Conservation (phyloP, 2,797 vertebrate species). For the Takifugu rubripes region DNA sequence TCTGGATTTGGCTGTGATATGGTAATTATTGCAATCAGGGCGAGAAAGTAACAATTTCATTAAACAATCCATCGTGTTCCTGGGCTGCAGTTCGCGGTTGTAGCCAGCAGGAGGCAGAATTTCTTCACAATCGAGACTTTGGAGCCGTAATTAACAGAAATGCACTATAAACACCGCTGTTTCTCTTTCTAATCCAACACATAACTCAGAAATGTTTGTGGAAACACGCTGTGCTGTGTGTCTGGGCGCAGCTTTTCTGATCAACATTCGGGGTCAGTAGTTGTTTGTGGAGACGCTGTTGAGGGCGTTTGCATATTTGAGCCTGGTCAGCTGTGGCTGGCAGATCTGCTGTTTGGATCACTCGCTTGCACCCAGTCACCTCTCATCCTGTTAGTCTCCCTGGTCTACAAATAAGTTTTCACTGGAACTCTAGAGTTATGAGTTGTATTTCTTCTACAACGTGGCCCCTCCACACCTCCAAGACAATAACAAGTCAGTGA, state of each 20-base stretch:
- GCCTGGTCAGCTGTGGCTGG: conserved; percentile 52
- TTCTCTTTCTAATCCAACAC: conserved; percentile 39
- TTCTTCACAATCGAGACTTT: conserved; percentile 1
- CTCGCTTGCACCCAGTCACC: conserved; percentile 51
- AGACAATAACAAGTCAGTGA: too few species aligned
- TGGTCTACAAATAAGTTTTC: too few species aligned
- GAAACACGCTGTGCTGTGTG: too few species aligned
- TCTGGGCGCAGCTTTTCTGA: too few species aligned
- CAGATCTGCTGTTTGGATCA: conserved; percentile 58
- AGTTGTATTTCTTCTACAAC: too few species aligned
- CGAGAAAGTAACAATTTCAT: too few species aligned
- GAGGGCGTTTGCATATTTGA: conserved; percentile 12
- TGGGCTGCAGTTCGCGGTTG: conserved; percentile 24
- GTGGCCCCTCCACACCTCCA: too few species aligned
- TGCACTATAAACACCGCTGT: conserved; percentile 47
- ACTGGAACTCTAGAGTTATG: too few species aligned
- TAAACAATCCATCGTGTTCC: neutral
- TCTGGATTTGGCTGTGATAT: too few species aligned
- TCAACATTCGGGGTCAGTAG: neutral
- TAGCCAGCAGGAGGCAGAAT: conserved; percentile 53
- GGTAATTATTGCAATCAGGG: too few species aligned
- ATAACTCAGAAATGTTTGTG: too few species aligned
- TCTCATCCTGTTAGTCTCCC: conserved; percentile 41
- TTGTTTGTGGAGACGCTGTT: conserved; percentile 4
- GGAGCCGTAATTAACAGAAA: conserved; percentile 12